Evolutionary conservation across 2,888 invertebrate genomes (phyloP), one percentile per base, ranked within the genome.

Genomic region (Pherbina coryleti): DNA sequence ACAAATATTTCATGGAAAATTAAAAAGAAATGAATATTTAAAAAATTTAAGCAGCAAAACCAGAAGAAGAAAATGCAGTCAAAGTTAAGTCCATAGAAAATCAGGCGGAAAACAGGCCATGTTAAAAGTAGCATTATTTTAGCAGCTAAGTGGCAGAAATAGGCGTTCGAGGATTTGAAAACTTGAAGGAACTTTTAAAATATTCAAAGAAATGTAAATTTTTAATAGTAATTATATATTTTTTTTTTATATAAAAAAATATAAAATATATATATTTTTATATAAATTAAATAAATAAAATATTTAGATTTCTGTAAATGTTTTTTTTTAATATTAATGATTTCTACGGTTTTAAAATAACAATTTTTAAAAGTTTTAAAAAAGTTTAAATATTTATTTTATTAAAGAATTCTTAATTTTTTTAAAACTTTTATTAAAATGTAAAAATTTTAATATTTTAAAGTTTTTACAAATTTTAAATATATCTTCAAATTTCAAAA

Each of bases 121-220:
- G 53, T 51, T 55, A 34, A 66, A 71, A 51, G 53, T 69, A 49
- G 44, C 22, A 49, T 25, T 51, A 49, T 44, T 69, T n/a, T 69
- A 51, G 25, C 0, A 51, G 51, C 22, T 67, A n/a, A 67, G 51
- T 11, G 19, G 22, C 4, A 11, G 28, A 2, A 28, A 0, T 3
- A 44, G 1, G 67, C 19, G 67, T 37, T 19, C 28, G 28, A 9
- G 5, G 5, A 5, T 37, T 31, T 28, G 34, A 2, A 31, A 31
- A 31, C 7, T 67, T 69, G 0, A 66, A 66, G 19, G 17, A 17
- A 34, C 17, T 66, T 66, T 66, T 31, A 37, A n/a, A n/a, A 11
- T 2, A 31, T 34, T 66, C 5, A 17, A 2, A 69, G 14, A 37
- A 37, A 37, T n/a, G n/a, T n/a, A n/a, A n/a, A n/a, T n/a, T n/a